Evolutionary conservation across 1,140 invertebrate species (phyloP).

Genomic region (Helicoverpa armigera): DNA sequence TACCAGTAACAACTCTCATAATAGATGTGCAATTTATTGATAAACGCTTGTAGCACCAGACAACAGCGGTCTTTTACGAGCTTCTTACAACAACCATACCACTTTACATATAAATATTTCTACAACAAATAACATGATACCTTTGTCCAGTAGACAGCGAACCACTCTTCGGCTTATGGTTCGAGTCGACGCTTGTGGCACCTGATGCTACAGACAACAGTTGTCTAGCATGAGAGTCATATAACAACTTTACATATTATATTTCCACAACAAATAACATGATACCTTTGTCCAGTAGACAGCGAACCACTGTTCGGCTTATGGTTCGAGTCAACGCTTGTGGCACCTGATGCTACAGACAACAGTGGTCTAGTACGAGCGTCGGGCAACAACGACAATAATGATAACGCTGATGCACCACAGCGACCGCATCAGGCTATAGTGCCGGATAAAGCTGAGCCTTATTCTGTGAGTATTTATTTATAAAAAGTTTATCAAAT

Average conservation of each 20-base stretch:
- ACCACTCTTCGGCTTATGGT: constrained; percentile 94
- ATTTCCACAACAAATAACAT: too few relatives aligned
- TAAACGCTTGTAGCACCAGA: too few relatives aligned
- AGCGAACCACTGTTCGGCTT: constrained; percentile 96
- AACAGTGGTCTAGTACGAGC: constrained; percentile 87
- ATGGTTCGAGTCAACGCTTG: constrained; percentile 97
- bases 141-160: constrained; percentile 93
- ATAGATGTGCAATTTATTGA: too few relatives aligned
- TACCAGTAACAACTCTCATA: too few relatives aligned
- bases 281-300: constrained; percentile 88
- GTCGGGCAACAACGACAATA: constrained; percentile 81
- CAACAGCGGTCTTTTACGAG: too few relatives aligned
- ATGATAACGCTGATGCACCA: constrained; percentile 78
- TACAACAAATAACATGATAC: too few relatives aligned
- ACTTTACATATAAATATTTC: too few relatives aligned
- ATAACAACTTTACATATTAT: too few relatives aligned
- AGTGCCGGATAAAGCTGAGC: constrained; percentile 96
- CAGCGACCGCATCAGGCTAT: constrained; percentile 85
- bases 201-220: too few relatives aligned
- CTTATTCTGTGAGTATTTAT: constrained; percentile 91
- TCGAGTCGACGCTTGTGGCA: constrained; percentile 91
- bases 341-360: constrained; percentile 91
- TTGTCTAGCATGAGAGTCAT: too few relatives aligned
- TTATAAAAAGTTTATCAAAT: too few relatives aligned
- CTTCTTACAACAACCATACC: too few relatives aligned